These are phyloP conservation scores for Tautogolabrus adspersus DNA, from an alignment of 2,113 vertebrate genomes.

Conservation along the genomic window DNA sequence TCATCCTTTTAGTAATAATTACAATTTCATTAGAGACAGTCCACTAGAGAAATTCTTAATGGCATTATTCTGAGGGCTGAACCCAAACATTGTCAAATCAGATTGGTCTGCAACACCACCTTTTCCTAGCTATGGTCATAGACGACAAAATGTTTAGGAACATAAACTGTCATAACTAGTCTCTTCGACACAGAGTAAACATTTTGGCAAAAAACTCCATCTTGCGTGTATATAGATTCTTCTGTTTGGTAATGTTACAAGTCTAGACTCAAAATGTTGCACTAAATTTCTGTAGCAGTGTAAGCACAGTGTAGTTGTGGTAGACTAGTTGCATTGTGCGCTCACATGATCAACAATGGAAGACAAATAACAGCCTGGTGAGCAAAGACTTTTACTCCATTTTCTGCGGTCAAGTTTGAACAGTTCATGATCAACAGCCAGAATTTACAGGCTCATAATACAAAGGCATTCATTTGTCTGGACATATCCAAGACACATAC, in stretches of 20 bases:
- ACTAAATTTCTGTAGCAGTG: slow-evolving; percentile 56
- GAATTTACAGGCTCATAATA: slow-evolving; percentile 69
- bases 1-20: slow-evolving; percentile 77
- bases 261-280: slow-evolving; percentile 31
- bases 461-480: slow-evolving; percentile 73
- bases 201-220: slow-evolving; percentile 43
- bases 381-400: slow-evolving; percentile 65
- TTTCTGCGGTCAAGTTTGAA: slow-evolving; percentile 60
- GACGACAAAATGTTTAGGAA: slow-evolving; percentile 45
- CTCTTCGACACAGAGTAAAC: slow-evolving; percentile 53
- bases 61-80: slow-evolving; percentile 62
- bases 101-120: slow-evolving; percentile 62
- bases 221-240: slow-evolving; percentile 40
- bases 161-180: slow-evolving; percentile 46
- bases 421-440: slow-evolving; percentile 59
- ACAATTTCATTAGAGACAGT: slow-evolving; percentile 77
- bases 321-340: slow-evolving; percentile 35
- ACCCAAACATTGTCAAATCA: slow-evolving; percentile 58
- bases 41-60: slow-evolving; percentile 71
- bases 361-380: slow-evolving; percentile 46
- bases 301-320: slow-evolving; percentile 52
- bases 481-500: slow-evolving; percentile 62
- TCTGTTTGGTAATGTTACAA: slow-evolving; percentile 57
- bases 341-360: slow-evolving; percentile 15
- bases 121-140: slow-evolving; percentile 52